A percentile compares a stretch with the other conserved stretches of the same genome.
Evolutionary conservation across 2,797 vertebrate species (phyloP).

Genomic region (Tapirus indicus): DNA sequence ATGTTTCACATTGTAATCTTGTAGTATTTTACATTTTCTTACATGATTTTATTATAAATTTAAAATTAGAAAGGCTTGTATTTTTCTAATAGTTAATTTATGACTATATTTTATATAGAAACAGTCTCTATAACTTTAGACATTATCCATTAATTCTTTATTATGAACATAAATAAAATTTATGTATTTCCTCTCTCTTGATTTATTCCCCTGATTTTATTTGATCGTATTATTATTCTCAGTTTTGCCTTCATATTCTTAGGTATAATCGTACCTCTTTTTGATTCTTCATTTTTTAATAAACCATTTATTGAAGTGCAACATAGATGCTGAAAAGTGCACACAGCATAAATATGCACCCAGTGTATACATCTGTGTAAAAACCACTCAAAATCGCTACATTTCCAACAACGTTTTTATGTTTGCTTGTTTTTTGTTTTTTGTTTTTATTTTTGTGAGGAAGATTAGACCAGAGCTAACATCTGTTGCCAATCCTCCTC

Average conservation of each 20-base stretch:
- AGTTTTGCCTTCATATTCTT: background rate
- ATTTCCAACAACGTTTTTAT: background rate
- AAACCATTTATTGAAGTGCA: background rate
- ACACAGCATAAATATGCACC: background rate
- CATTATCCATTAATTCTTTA: background rate
- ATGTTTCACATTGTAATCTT: background rate
- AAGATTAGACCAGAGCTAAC: too few species aligned
- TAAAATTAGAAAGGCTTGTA: background rate
- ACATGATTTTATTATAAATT: background rate
- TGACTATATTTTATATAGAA: background rate
- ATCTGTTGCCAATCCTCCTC: too few species aligned
- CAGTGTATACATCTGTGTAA: background rate
- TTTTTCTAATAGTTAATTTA: background rate
- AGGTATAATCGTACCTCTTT: background rate
- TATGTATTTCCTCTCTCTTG: background rate
- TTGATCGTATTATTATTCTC: background rate
- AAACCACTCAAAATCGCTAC: background rate
- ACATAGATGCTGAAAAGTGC: background rate
- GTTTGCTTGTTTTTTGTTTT: too few species aligned
- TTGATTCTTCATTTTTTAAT: background rate
- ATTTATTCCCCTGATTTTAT: background rate
- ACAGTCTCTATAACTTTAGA: background rate
- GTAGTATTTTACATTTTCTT: background rate
- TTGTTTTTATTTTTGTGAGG: too few species aligned
- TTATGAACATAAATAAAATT: background rate